Percentiles rank a stretch among this genome's conserved stretches.
These are phyloP conservation scores for Ageneiosus marmoratus DNA, from an alignment of 2,113 vertebrate genomes.

Conservation along the genomic window DNA sequence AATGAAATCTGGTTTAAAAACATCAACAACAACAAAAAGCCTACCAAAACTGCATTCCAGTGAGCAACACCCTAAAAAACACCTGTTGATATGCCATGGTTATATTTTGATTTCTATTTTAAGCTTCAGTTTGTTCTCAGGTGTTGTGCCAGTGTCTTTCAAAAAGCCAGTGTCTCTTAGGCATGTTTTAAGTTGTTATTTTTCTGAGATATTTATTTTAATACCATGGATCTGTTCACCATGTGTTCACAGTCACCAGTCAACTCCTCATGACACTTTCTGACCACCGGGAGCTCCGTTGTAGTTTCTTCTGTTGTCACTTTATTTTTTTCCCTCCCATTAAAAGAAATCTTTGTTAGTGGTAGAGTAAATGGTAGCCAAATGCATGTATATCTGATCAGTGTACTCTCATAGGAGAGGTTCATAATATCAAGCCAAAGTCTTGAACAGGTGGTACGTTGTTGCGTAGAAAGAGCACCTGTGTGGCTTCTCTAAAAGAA, in stretches of 20 bases:
- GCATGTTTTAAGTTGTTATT: slow-evolving; percentile 22
- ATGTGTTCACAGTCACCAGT: neutral
- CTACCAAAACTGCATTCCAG: neutral
- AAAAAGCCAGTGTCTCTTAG: slow-evolving; percentile 13
- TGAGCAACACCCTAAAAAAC: neutral
- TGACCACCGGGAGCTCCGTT: neutral
- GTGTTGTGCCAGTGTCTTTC: slow-evolving; percentile 8
- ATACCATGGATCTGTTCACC: slow-evolving; percentile 1
- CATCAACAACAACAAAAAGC: no score
- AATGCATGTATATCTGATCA: slow-evolving; percentile 36
- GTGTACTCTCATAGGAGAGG: slow-evolving; percentile 3
- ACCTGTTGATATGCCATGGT: neutral
- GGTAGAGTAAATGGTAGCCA: slow-evolving; percentile 34
- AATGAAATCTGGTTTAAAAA: neutral
- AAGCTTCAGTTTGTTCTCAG: neutral
- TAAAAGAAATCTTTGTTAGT: neutral
- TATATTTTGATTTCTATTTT: slow-evolving; percentile 10
- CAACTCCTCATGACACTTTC: neutral
- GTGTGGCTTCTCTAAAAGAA: slow-evolving; percentile 29
- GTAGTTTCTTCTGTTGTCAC: slow-evolving; percentile 1
- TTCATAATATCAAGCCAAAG: slow-evolving; percentile 52
- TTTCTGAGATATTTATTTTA: slow-evolving; percentile 34
- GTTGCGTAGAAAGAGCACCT: neutral
- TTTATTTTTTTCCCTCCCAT: slow-evolving; percentile 10
- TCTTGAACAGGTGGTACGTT: slow-evolving; percentile 9